phyloP scores from a whole-genome alignment of 1,140 invertebrate genomes.

The Atta colombica region DNA sequence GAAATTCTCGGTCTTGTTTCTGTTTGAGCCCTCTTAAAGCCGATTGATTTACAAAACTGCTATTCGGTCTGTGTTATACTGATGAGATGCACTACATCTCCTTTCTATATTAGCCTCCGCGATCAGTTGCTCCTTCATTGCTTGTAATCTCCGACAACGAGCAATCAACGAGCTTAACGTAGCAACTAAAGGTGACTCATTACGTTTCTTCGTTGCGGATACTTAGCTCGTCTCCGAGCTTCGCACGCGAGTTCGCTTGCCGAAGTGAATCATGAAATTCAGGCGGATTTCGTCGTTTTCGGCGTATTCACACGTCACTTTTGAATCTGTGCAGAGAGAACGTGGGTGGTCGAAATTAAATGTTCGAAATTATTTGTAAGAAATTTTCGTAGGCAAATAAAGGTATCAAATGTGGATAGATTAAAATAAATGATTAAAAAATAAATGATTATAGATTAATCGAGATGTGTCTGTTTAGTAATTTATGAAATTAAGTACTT shows the following conservation, averaged over 20 bases:
- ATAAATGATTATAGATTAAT: not conserved
- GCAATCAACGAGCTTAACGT: conserved; percentile 62
- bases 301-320: conserved; percentile 2
- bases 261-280: conserved; percentile 35
- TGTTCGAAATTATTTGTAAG: not conserved
- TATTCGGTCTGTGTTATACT: not conserved
- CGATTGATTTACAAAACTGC: conserved; percentile 67
- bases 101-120: conserved; percentile 13
- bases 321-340: conserved; percentile 30
- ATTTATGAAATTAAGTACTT: not conserved
- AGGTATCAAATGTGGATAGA: not conserved
- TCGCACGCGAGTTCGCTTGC: conserved; percentile 41
- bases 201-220: conserved; percentile 54
- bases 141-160: conserved; percentile 57
- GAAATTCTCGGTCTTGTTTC: not conserved
- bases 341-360: conserved; percentile 14
- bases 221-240: conserved; percentile 27
- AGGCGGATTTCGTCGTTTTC: conserved; percentile 33
- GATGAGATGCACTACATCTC: conserved; percentile 8
- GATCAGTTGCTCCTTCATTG: conserved; percentile 34
- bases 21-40: not conserved
- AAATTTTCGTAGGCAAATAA: not conserved
- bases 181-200: conserved; percentile 50
- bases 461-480: not conserved
- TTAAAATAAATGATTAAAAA: too few relatives aligned